Base-by-base conservation (phyloP, 2,113 vertebrate species). In the Laticauda laticaudata region DNA sequence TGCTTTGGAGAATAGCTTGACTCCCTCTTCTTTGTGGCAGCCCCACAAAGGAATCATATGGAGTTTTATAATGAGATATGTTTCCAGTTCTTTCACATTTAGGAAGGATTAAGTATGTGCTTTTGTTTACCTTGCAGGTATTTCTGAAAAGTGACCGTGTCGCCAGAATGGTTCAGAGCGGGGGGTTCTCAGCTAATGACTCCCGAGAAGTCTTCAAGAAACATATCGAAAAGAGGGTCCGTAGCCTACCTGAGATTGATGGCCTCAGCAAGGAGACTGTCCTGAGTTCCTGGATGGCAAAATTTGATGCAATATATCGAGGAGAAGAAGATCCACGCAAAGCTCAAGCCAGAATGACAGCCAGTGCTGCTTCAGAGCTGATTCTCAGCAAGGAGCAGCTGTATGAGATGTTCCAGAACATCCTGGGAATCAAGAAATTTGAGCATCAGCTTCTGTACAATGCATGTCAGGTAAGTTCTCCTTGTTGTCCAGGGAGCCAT, bases 311-410 rank as follows among this genome's bases (percentile, higher is more conserved):
- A 24, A 99, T 99, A 97, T 99, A 99, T 96, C 98, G 99, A 0
- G 99, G 99, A 0, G 99, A 99, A 39, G 99, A 99, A 95, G 99
- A 99, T 95, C 99, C 98, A 7, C 97, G 99, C 92, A 99, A 99
- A 95, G 99, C 99, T 24, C 99, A 99, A 96, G 99, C 99, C 96
- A 98, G 99, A 45, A 98, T 99, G 98, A 99, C 99, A 0, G 99
- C 99, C 0, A 99, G 99, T 0, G 99, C 99, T 0, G 99, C 99
- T 94, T 99, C 99, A 0, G 99, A 99, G 97, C 98, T 99, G 95
- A 99, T 99, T 95, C 98, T 99, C 94, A 99, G 99, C 98, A 99
- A 99, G 95, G 99, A 99, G 96, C 99, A 99, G 92, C 98, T 99
- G 90, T 99, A 99, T 0, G 99, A 99, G 96, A 99, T 99, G 99